Percentiles rank a stretch among this genome's conserved stretches.
Evolutionary conservation across 2,888 invertebrate species (phyloP).

Genomic region (Rhagium mordax): DNA sequence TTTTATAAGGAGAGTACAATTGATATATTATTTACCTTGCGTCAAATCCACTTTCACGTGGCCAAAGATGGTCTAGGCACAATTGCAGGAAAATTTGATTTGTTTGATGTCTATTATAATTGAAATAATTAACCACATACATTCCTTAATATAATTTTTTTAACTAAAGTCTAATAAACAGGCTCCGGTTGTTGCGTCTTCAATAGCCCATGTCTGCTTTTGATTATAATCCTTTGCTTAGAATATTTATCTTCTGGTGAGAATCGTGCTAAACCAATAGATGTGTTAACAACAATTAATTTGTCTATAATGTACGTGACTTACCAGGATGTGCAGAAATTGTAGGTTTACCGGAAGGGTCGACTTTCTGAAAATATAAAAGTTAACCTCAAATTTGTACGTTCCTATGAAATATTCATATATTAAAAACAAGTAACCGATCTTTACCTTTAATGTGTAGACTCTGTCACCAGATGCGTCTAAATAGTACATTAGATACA

Average conservation of each 20-base stretch:
- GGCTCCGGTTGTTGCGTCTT: conserved; percentile 57
- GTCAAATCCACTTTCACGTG: no score
- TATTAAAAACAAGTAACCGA: neutral
- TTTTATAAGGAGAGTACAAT: no score
- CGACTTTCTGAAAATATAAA: conserved; percentile 48
- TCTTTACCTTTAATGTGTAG: conserved; percentile 54
- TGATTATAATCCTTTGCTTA: conserved; percentile 56
- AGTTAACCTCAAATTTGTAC: neutral
- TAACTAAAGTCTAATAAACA: conserved; percentile 46
- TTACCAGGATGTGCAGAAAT: conserved; percentile 58
- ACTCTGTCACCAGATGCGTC: conserved; percentile 52
- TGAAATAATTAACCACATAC: neutral
- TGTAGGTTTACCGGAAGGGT: conserved; percentile 55
- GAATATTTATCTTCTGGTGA: conserved; percentile 59
- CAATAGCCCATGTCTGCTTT: conserved; percentile 52
- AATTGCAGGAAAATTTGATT: no score
- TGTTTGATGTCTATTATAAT: no score
- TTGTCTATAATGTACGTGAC: neutral
- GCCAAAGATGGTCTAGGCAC: no score
- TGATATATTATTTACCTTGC: no score
- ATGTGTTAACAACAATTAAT: neutral
- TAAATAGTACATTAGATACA: conserved; percentile 59
- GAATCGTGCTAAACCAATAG: conserved; percentile 54
- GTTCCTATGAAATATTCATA: neutral
- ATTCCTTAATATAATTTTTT: neutral